Evolutionary conservation across 2,888 invertebrate species (phyloP).

Genomic region (Saturnia japonica): DNA sequence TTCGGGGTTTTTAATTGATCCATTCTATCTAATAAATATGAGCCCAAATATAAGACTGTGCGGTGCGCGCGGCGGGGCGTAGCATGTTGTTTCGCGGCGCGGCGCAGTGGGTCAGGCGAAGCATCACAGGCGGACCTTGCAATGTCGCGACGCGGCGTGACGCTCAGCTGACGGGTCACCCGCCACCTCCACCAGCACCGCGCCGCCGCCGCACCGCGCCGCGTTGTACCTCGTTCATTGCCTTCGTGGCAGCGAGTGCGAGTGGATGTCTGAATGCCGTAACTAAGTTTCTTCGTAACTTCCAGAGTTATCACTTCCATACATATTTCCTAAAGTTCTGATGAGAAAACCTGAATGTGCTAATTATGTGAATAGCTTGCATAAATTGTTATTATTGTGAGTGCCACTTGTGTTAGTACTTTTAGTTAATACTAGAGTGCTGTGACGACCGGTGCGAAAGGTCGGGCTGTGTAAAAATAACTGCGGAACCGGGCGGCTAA

Average conservation of each 20-base stretch:
- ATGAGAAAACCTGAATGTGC: constrained; percentile 39
- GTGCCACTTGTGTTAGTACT: constrained; percentile 68
- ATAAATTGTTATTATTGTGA: constrained; percentile 55
- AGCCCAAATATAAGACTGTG: no score
- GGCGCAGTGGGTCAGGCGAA: constrained; percentile 76
- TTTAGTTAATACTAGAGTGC: constrained; percentile 68
- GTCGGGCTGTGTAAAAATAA: constrained; percentile 82
- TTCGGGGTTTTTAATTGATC: no score
- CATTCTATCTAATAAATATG: no score
- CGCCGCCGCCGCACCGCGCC: constrained; percentile 68
- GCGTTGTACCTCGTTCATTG: constrained; percentile 85
- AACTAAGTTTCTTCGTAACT: constrained; percentile 39
- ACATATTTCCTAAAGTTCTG: constrained; percentile 20
- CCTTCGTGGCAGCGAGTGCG: constrained; percentile 84
- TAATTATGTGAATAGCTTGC: constrained; percentile 46
- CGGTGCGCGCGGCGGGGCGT: constrained; percentile 40
- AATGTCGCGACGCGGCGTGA: constrained; percentile 83
- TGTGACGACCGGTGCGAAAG: constrained; percentile 81
- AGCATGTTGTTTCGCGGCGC: constrained; percentile 42
- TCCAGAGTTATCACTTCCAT: constrained; percentile 33
- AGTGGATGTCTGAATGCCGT: constrained; percentile 65
- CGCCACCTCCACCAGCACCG: constrained; percentile 59
- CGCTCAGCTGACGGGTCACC: constrained; percentile 80
- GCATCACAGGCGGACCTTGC: constrained; percentile 81
- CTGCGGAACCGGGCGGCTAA: constrained; percentile 81